These are phyloP conservation scores for Iselma pallidipennis DNA, from an alignment of 2,888 invertebrate species.

Conservation along the genomic window DNA sequence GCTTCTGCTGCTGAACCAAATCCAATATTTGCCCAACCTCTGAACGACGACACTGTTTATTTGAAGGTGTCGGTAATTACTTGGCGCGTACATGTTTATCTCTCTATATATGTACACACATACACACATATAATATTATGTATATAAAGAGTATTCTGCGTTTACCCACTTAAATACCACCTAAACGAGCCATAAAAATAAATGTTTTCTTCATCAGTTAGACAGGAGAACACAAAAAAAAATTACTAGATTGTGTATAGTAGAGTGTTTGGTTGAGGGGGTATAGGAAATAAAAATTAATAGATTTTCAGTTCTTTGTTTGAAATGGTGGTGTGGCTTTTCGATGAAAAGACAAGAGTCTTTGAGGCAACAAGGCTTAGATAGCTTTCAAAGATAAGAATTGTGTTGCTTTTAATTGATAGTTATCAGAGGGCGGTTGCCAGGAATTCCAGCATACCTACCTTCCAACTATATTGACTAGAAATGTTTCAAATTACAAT, in stretches of 20 bases:
- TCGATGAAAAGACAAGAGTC: neutral
- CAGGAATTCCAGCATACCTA: neutral
- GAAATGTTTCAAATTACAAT: neutral
- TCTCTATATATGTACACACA: slow-evolving; percentile 37
- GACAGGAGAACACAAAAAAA: slow-evolving; percentile 15
- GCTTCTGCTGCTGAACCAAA: slow-evolving; percentile 19
- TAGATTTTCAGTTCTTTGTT: neutral
- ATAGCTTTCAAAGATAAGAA: neutral
- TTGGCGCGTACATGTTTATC: slow-evolving; percentile 50
- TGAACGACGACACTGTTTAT: slow-evolving; percentile 47
- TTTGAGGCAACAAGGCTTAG: neutral
- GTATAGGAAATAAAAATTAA: neutral
- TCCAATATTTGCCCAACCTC: slow-evolving; percentile 43
- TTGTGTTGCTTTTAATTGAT: neutral
- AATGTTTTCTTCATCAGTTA: slow-evolving; percentile 39
- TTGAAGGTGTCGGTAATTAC: slow-evolving; percentile 54
- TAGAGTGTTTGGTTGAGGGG: slow-evolving; percentile 4
- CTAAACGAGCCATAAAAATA: slow-evolving; percentile 44
- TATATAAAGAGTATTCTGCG: slow-evolving; percentile 31
- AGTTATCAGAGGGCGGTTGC: neutral
- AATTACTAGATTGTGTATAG: slow-evolving; percentile 16
- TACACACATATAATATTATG: too few species aligned
- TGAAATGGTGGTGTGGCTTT: neutral
- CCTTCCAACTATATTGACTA: neutral
- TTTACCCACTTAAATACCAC: slow-evolving; percentile 44